Conservation (phyloP, 1,140 invertebrate species). For the Philopotamus ludificatus region DNA sequence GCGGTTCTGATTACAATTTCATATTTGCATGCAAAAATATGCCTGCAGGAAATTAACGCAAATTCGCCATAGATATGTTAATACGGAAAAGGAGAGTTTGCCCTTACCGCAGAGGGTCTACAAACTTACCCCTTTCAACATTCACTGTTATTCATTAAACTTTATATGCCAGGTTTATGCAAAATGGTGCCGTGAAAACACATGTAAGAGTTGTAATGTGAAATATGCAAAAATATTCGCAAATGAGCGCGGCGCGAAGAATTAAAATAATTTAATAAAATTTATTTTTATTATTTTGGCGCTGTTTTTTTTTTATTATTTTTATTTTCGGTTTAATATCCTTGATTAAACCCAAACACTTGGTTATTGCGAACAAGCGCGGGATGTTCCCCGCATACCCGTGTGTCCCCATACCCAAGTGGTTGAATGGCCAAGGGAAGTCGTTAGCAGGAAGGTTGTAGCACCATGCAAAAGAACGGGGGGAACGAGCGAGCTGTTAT, state of each 20-base stretch:
- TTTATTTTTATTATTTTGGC: not conserved
- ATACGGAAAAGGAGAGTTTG: slow-evolving; percentile 22
- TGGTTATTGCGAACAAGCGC: no score
- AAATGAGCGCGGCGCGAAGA: not conserved
- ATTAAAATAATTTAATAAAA: not conserved
- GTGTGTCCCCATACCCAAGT: slow-evolving; percentile 29
- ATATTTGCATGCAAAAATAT: slow-evolving; percentile 6
- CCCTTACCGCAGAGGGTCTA: slow-evolving; percentile 23
- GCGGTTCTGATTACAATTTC: not conserved
- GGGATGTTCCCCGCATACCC: slow-evolving; percentile 5
- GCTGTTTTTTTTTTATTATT: no score
- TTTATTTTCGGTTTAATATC: no score
- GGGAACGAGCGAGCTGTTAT: not conserved
- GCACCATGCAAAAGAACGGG: slow-evolving; percentile 9
- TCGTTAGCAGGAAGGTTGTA: slow-evolving; percentile 39
- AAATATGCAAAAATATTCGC: not conserved
- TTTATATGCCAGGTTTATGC: no score
- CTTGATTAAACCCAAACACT: no score
- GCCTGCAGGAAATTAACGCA: slow-evolving; percentile 28
- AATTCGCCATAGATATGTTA: slow-evolving; percentile 25
- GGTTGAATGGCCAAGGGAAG: slow-evolving; percentile 39
- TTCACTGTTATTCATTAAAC: not conserved
- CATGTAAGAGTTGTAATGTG: no score
- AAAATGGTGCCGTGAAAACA: no score
- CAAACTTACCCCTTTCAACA: not conserved